Evolutionary conservation across 2,797 vertebrate genomes (phyloP).

Genomic region (Limnodromus scolopaceus): DNA sequence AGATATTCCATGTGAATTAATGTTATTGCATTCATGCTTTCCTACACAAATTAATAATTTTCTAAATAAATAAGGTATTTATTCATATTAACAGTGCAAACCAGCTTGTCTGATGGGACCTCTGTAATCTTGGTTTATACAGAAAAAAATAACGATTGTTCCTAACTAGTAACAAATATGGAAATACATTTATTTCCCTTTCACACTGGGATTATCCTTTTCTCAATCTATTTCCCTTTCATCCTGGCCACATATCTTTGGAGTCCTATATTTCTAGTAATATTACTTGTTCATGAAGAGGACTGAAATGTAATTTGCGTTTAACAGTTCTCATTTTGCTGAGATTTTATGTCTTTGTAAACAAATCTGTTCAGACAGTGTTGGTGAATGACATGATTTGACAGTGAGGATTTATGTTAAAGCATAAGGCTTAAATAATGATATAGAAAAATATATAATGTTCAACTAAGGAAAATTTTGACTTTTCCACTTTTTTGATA

Average conservation of each 20-base stretch:
- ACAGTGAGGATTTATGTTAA: neutral
- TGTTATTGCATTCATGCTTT: neutral
- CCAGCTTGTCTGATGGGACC: neutral
- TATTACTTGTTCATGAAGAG: neutral
- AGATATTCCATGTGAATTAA: neutral
- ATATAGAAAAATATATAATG: neutral
- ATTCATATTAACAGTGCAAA: neutral
- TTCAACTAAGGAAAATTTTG: neutral
- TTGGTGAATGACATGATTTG: neutral
- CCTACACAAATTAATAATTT: neutral
- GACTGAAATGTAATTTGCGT: neutral
- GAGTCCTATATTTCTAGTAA: neutral
- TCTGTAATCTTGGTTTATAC: neutral
- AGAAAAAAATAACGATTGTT: neutral
- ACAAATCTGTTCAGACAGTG: neutral
- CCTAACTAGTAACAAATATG: neutral
- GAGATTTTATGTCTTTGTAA: neutral
- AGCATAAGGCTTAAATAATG: neutral
- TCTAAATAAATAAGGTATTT: neutral
- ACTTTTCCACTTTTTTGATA: neutral
- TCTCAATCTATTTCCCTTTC: neutral
- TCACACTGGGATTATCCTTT: neutral
- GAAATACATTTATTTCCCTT: conserved; percentile 4
- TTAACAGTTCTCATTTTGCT: neutral
- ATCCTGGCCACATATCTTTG: neutral